Evolutionary conservation across 2,888 invertebrate species (phyloP), one percentile per base, ranked within the genome.

Genomic region (Priapulus caudatus): DNA sequence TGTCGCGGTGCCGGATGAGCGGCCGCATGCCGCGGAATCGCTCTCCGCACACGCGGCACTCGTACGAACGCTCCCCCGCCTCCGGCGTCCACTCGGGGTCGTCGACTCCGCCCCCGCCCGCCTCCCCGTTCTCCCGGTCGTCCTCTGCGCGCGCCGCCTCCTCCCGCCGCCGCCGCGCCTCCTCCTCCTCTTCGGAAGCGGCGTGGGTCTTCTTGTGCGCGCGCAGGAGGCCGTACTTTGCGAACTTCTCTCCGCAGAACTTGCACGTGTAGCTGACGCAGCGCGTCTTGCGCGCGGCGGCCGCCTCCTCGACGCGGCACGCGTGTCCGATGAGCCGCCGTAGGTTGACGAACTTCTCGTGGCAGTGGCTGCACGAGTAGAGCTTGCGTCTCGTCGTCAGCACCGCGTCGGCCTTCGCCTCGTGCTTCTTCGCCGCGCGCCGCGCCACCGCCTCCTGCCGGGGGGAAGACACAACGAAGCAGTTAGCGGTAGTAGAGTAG

Each of bases 361-460:
- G 33, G n/a, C 33, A 33, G 33, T n/a, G 33, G 33, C n/a, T 33
- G 33, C 33, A 33, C 33, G 33, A 33, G 33, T 33, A 33, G 10
- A 33, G 10, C 33, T 33, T 33, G 33, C 33, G 33, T 33, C 33
- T 10, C 33, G 10, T 33, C 10, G 33, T 33, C 33, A 33, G n/a
- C 10, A 33, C n/a, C n/a, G 33, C 33, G 10, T 33, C 33, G n/a
- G n/a, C n/a, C n/a, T n/a, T n/a, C n/a, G n/a, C n/a, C n/a, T n/a
- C n/a, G n/a, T n/a, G n/a, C n/a, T n/a, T n/a, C n/a, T n/a, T n/a
- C n/a, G n/a, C n/a, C n/a, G n/a, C n/a, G n/a, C n/a, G n/a, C n/a
- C n/a, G n/a, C n/a, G n/a, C n/a, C n/a, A n/a, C n/a, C n/a, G n/a
- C n/a, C n/a, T n/a, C n/a, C n/a, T n/a, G n/a, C n/a, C n/a, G n/a